These are phyloP conservation scores for Leiothrix lutea DNA, from an alignment of 2,113 vertebrate species.

Conservation along the genomic window DNA sequence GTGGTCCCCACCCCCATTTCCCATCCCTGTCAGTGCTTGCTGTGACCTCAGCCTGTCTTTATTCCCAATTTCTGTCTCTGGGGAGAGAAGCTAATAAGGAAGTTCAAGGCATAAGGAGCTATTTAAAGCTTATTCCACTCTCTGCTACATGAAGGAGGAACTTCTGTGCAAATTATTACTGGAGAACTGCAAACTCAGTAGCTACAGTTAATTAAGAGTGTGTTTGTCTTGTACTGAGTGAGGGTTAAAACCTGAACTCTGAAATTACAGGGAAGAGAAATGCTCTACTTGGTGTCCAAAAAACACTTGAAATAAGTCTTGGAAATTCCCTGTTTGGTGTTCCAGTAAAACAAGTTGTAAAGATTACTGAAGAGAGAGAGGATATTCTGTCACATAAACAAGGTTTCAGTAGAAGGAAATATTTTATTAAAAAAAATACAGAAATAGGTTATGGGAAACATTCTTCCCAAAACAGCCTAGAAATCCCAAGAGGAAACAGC, in stretches of 20 bases:
- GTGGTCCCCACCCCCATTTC: not conserved
- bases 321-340: slow-evolving; percentile 30
- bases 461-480: not conserved
- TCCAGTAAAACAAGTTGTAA: slow-evolving; percentile 20
- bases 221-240: not conserved
- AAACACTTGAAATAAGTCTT: not conserved
- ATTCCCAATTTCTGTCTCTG: slow-evolving; percentile 32
- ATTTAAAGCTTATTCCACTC: slow-evolving; percentile 43
- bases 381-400: slow-evolving; percentile 15
- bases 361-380: not conserved
- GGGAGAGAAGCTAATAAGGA: slow-evolving; percentile 23
- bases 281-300: not conserved
- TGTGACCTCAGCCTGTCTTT: slow-evolving; percentile 22
- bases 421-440: not conserved
- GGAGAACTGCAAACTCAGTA: not conserved
- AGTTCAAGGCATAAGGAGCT: slow-evolving; percentile 25
- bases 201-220: slow-evolving; percentile 28
- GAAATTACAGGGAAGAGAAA: not conserved
- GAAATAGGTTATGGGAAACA: not conserved
- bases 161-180: not conserved
- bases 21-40: not conserved
- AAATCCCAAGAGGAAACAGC: not conserved
- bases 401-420: not conserved
- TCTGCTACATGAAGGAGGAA: not conserved
- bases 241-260: not conserved